Evolutionary conservation across 2,888 invertebrate genomes (phyloP), one percentile per base, ranked within the genome.

Genomic region (Parnassius mnemosyne): DNA sequence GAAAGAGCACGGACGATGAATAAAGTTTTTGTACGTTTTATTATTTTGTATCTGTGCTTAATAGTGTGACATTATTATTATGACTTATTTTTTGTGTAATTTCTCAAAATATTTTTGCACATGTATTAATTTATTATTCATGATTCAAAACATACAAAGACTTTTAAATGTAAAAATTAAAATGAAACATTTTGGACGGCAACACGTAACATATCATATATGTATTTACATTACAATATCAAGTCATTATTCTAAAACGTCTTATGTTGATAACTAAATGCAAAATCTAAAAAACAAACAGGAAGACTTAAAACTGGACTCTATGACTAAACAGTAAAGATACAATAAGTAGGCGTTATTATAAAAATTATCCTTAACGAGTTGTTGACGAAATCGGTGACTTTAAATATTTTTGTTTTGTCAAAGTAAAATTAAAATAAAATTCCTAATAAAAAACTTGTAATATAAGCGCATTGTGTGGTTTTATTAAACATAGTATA

Each of bases 231-330:
- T 67, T 51, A 68, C 68, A 75, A 76, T 74, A 74, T 62, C 71
- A 75, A 76, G 73, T 63, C 65, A 70, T 70, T 74, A 79, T 67
- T 64, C 79, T 81, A 82, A 79, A 80, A 76, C 77, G 67, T 72
- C 82, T 83, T 88, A 87, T 73, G 68, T 73, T 68, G 65, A 34
- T 85, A 87, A 82, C 87, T 90, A 90, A 89, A 90, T 90, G 89
- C 89, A 88, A 83, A 81, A 83, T 78, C 79, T 85, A 87, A 63
- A 20, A 64, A 60, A 62, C 82, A 71, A 84, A 84, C 81, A 84
- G 89, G 87, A 89, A 88, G 89, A 89, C 87, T 80, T 77, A 54
- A 12, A 80, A 75, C 70, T 76, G 77, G 77, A 79, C 77, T 77
- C 68, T 74, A 75, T 86, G 85, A 86, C 84, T 85, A 74, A 70